phyloP scores from a whole-genome alignment of 2,797 vertebrate species.

The Rhyacichthys aspro region DNA sequence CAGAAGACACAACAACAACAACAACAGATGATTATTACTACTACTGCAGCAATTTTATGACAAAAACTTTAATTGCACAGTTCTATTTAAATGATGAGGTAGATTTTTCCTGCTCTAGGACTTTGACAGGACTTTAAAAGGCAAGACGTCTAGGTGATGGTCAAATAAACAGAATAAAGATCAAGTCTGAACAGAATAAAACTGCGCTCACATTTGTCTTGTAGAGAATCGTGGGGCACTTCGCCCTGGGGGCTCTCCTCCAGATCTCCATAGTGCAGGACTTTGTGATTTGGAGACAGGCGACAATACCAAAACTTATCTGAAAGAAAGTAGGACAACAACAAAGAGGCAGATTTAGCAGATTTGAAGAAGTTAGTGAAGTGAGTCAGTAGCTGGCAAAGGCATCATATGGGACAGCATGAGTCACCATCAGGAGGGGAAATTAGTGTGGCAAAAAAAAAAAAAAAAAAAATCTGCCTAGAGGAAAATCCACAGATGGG shows the following conservation, averaged over 20 bases:
- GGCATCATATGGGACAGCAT: constrained; percentile 41
- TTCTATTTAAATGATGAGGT: constrained; percentile 43
- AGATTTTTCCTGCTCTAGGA: constrained; percentile 16
- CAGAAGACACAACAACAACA: constrained; percentile 55
- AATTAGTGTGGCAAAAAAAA: constrained; percentile 38
- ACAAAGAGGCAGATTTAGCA: constrained; percentile 22
- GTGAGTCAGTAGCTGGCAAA: constrained; percentile 38
- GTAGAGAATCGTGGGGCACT: constrained; percentile 95
- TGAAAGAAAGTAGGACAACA: constrained; percentile 64
- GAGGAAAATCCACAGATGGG: constrained; percentile 67
- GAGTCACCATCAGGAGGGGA: constrained; percentile 59
- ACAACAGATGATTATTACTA: constrained; percentile 6
- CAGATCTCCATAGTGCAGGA: constrained; percentile 97
- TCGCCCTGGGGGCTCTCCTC: constrained; percentile 98
- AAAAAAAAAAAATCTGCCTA: constrained; percentile 40
- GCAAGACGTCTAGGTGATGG: too few species aligned
- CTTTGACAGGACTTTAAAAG: constrained; percentile 4
- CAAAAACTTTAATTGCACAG: constrained; percentile 15
- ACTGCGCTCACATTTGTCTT: constrained; percentile 94
- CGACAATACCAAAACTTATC: constrained; percentile 99
- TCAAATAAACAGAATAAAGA: background rate
- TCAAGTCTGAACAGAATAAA: background rate
- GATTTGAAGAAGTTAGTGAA: constrained; percentile 41
- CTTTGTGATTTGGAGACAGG: constrained; percentile 98
- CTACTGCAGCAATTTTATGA: constrained; percentile 5